Conservation (phyloP, 1,140 invertebrate genomes). For the Rhopalosiphum maidis region DNA sequence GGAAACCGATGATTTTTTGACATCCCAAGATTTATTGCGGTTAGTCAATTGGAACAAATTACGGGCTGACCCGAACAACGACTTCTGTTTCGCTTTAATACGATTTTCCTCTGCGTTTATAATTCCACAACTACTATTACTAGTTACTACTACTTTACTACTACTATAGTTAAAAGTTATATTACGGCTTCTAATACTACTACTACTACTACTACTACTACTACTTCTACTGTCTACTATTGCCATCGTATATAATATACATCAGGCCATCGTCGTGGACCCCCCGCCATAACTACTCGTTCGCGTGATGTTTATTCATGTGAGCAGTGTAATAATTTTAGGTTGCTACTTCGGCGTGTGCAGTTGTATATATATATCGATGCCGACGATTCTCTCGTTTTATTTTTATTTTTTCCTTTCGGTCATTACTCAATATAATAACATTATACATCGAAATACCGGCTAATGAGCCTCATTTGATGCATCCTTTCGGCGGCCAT, state of each 20-base stretch:
- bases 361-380: constrained; percentile 22
- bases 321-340: constrained; percentile 48
- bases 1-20: constrained; percentile 58
- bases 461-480: constrained; percentile 39
- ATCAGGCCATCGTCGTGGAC: not conserved
- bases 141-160: not conserved
- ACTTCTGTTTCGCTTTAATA: constrained; percentile 56
- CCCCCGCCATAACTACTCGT: constrained; percentile 35
- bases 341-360: not conserved
- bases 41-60: constrained; percentile 58
- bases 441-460: constrained; percentile 33
- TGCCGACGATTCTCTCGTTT: constrained; percentile 20
- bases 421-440: constrained; percentile 50
- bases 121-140: not conserved
- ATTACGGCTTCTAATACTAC: not conserved
- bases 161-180: not conserved
- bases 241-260: not conserved
- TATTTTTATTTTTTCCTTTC: constrained; percentile 18
- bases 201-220: not conserved
- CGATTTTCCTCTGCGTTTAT: constrained; percentile 46
- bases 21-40: constrained; percentile 56
- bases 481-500: constrained; percentile 43
- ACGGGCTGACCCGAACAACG: constrained; percentile 57
- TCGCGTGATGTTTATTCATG: constrained; percentile 54
- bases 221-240: not conserved